phyloP scores from a whole-genome alignment of 1,140 invertebrate genomes.

The Probaryconus sp. region DNA sequence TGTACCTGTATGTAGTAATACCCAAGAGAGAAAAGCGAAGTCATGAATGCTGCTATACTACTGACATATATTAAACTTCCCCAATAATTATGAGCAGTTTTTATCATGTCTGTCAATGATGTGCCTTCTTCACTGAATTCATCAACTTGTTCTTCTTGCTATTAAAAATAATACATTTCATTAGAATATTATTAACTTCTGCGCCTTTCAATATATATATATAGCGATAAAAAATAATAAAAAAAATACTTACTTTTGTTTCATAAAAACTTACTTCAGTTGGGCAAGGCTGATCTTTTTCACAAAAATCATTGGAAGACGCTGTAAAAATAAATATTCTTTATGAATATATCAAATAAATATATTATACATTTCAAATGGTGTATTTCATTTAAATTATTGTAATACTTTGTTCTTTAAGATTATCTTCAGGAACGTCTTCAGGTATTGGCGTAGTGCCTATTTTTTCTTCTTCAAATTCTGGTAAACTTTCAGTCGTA shows the following conservation, averaged over 20 bases:
- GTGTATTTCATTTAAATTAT: not conserved
- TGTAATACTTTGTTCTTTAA: conserved; percentile 49
- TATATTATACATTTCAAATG: not conserved
- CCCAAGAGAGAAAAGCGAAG: conserved; percentile 85
- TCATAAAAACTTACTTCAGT: conserved; percentile 36
- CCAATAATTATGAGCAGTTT: conserved; percentile 66
- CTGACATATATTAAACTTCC: conserved; percentile 70
- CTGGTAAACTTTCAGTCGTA: conserved; percentile 13
- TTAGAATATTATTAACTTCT: no score
- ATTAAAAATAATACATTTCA: conserved; percentile 13
- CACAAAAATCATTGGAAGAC: conserved; percentile 42
- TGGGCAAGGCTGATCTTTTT: conserved; percentile 53
- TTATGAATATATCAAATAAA: not conserved
- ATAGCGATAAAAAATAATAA: not conserved
- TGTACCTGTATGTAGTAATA: conserved; percentile 85
- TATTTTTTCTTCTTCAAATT: conserved; percentile 20
- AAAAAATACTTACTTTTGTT: no score
- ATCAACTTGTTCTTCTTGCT: conserved; percentile 49
- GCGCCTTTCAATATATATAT: no score
- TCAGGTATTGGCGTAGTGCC: not conserved
- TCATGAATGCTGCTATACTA: conserved; percentile 83
- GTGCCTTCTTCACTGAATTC: conserved; percentile 56
- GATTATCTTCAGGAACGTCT: not conserved
- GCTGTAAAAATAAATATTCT: conserved; percentile 15
- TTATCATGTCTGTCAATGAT: conserved; percentile 44